phyloP scores from a whole-genome alignment of 2,888 invertebrate genomes.

The Agrochola litura region DNA sequence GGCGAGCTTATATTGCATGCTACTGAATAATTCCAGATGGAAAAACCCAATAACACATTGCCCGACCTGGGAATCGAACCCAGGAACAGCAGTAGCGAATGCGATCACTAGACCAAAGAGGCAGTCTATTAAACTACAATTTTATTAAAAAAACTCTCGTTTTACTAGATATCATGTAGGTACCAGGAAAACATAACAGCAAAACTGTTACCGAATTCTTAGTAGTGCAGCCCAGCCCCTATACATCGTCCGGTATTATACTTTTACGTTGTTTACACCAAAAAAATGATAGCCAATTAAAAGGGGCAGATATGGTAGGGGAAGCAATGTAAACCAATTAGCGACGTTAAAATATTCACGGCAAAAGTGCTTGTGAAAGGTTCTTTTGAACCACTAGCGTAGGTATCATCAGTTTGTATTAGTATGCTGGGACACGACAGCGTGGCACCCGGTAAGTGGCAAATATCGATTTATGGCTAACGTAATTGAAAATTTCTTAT shows the following conservation, averaged over 20 bases:
- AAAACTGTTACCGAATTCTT: slow-evolving; percentile 18
- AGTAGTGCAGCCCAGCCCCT: neutral
- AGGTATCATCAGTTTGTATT: slow-evolving; percentile 60
- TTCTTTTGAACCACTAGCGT: slow-evolving; percentile 65
- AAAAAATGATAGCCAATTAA: slow-evolving; percentile 55
- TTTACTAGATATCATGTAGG: neutral
- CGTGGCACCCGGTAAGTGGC: slow-evolving; percentile 62
- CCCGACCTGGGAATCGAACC: too few relatives aligned
- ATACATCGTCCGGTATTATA: neutral
- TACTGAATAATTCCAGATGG: too few relatives aligned
- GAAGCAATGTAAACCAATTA: slow-evolving; percentile 72
- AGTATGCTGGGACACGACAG: slow-evolving; percentile 73
- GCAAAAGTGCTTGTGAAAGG: slow-evolving; percentile 62
- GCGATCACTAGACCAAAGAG: too few relatives aligned
- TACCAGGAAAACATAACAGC: slow-evolving; percentile 45
- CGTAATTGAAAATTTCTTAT: slow-evolving; percentile 60
- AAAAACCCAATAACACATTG: too few relatives aligned
- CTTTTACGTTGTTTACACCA: slow-evolving; percentile 27
- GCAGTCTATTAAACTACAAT: too few relatives aligned
- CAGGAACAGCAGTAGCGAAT: too few relatives aligned
- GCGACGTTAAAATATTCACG: slow-evolving; percentile 71
- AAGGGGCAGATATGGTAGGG: slow-evolving; percentile 38
- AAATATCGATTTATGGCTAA: slow-evolving; percentile 64
- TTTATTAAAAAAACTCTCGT: neutral
- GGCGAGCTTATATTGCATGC: too few relatives aligned